Percentiles rank a stretch among this genome's conserved stretches.
Conservation (phyloP, 2,797 vertebrate genomes). For the Kryptolebias ocellatus region DNA sequence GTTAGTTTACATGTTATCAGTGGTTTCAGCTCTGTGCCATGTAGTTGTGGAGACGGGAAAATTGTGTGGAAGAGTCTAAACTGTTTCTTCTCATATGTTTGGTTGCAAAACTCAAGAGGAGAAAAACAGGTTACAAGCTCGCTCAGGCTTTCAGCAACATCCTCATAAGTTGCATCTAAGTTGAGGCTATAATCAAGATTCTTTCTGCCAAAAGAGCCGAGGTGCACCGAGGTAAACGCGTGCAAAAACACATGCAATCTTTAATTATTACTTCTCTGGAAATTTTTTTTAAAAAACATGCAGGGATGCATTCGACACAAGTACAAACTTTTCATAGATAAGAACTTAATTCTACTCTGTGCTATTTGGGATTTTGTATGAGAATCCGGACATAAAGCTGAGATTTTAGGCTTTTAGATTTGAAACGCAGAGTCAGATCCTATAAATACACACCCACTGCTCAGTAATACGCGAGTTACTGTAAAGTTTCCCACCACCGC, state of each 20-base stretch:
- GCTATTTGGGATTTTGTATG: no score
- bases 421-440: constrained; percentile 6
- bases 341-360: no score
- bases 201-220: constrained; percentile 36
- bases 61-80: constrained; percentile 12
- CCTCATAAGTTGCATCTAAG: constrained; percentile 46
- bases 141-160: constrained; percentile 31
- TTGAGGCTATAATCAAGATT: constrained; percentile 70
- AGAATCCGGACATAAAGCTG: constrained; percentile 23
- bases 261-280: constrained; percentile 64
- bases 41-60: not conserved
- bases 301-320: not conserved
- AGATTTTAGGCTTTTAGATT: constrained; percentile 33
- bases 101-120: constrained; percentile 6
- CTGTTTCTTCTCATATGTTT: constrained; percentile 19
- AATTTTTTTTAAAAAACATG: no score
- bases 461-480: constrained; percentile 10
- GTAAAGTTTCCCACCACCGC: constrained; percentile 20
- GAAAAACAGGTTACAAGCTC: constrained; percentile 3
- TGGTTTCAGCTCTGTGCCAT: not conserved
- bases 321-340: no score
- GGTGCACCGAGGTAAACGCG: constrained; percentile 44
- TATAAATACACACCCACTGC: constrained; percentile 5
- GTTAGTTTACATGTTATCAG: not conserved
- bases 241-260: constrained; percentile 42